phyloP scores from a whole-genome alignment of 1,140 invertebrate species.

The Galleria mellonella region DNA sequence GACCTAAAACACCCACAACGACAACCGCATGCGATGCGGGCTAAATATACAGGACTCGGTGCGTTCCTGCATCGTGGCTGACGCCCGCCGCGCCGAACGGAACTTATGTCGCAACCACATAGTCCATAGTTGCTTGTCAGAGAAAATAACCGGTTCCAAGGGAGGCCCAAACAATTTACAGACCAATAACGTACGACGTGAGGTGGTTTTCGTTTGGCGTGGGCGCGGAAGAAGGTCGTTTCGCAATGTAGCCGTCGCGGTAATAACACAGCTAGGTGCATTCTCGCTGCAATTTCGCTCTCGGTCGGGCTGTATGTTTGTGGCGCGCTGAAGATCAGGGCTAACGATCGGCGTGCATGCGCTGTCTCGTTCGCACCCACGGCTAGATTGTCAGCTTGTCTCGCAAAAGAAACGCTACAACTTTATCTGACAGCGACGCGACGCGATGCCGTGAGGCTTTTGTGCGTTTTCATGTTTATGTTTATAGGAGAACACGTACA shows the following conservation, averaged over 20 bases:
- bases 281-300: slow-evolving; percentile 73
- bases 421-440: slow-evolving; percentile 69
- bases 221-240: slow-evolving; percentile 47
- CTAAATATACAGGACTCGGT: slow-evolving; percentile 62
- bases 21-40: slow-evolving; percentile 59
- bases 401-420: slow-evolving; percentile 70
- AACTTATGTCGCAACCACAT: slow-evolving; percentile 52
- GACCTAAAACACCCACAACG: slow-evolving; percentile 69
- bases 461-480: slow-evolving; percentile 72
- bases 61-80: slow-evolving; percentile 25
- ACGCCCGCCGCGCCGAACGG: slow-evolving; percentile 29
- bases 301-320: slow-evolving; percentile 72
- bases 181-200: slow-evolving; percentile 20
- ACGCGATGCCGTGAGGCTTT: slow-evolving; percentile 67
- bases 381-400: slow-evolving; percentile 21
- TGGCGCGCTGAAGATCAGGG: slow-evolving; percentile 73
- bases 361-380: slow-evolving; percentile 48
- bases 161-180: slow-evolving; percentile 19
- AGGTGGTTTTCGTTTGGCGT: slow-evolving; percentile 22
- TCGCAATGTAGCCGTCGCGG: slow-evolving; percentile 33
- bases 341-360: slow-evolving; percentile 63
- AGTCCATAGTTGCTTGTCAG: slow-evolving; percentile 58
- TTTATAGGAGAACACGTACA: slow-evolving; percentile 69
- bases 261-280: slow-evolving; percentile 73
- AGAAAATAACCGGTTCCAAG: slow-evolving; percentile 57